phyloP scores from a whole-genome alignment of 1,140 invertebrate species.

The Aphidius ervi region DNA sequence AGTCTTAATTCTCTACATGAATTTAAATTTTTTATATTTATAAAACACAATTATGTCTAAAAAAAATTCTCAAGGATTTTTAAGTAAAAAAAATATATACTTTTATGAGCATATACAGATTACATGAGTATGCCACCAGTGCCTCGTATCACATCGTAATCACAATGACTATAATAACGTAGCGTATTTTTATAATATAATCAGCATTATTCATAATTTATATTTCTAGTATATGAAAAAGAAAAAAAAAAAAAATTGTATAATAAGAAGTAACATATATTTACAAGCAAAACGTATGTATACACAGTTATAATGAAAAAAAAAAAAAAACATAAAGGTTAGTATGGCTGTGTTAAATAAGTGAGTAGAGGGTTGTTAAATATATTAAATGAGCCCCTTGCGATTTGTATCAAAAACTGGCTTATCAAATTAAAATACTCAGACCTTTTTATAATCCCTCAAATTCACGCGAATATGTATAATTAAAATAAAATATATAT shows the following conservation, averaged over 20 bases:
- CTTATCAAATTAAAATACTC: conserved; percentile 33
- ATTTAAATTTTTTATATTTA: not conserved
- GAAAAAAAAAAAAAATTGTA: not conserved
- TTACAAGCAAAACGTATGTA: not conserved
- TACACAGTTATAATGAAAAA: conserved; percentile 5
- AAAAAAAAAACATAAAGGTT: conserved; percentile 15
- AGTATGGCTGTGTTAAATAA: not conserved
- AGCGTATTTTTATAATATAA: conserved; percentile 26
- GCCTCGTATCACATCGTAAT: conserved; percentile 27
- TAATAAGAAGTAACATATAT: not conserved
- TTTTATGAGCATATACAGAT: not conserved
- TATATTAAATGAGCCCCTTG: conserved; percentile 46
- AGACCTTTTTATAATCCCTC: too few species aligned
- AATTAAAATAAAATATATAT: conserved; percentile 8
- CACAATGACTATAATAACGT: conserved; percentile 29
- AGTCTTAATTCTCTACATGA: not conserved
- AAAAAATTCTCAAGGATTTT: too few species aligned
- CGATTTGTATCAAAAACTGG: conserved; percentile 48
- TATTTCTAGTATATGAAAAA: conserved; percentile 3
- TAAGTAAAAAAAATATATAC: not conserved
- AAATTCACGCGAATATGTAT: conserved; percentile 16
- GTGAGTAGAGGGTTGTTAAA: conserved; percentile 38
- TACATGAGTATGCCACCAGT: not conserved
- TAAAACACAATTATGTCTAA: not conserved
- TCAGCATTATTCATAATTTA: conserved; percentile 23